phyloP scores from a whole-genome alignment of 2,888 invertebrate genomes.

The Gortyna flavago region DNA sequence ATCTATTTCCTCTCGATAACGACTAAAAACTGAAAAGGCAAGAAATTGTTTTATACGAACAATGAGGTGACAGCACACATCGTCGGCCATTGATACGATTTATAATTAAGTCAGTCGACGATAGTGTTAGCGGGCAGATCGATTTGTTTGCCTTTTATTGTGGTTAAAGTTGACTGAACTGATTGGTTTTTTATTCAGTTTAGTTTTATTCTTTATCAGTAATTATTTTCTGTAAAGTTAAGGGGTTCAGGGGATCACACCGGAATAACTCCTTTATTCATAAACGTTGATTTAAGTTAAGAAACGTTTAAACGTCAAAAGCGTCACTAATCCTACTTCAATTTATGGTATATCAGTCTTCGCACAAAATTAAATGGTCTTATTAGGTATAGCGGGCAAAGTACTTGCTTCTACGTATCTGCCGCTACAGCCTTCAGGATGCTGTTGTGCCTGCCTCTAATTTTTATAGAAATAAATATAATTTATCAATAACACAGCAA shows the following conservation, averaged over 20 bases:
- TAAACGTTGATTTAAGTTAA: too few relatives aligned
- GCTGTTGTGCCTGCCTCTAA: too few relatives aligned
- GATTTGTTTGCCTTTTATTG: constrained; percentile 8
- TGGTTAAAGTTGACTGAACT: background rate
- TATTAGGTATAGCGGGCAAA: too few relatives aligned
- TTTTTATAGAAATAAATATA: too few relatives aligned
- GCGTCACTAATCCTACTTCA: too few relatives aligned
- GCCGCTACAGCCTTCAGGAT: too few relatives aligned
- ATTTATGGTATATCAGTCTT: too few relatives aligned
- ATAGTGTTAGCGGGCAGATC: constrained; percentile 17
- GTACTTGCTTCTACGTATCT: too few relatives aligned
- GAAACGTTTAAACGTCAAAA: too few relatives aligned
- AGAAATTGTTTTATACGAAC: constrained; percentile 26
- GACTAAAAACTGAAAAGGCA: background rate
- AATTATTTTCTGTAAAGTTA: background rate
- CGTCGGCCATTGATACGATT: constrained; percentile 25
- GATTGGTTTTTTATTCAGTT: constrained; percentile 18
- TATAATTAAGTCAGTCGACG: constrained; percentile 33
- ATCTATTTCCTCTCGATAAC: constrained; percentile 19
- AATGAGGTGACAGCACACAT: constrained; percentile 25
- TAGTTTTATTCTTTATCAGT: background rate
- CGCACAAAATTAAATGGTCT: too few relatives aligned
- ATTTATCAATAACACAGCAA: background rate
- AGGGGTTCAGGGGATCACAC: too few relatives aligned
- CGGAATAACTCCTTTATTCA: too few relatives aligned